These are phyloP conservation scores for Cantharis flavilabris DNA, from an alignment of 2,888 invertebrate species.

Conservation along the genomic window DNA sequence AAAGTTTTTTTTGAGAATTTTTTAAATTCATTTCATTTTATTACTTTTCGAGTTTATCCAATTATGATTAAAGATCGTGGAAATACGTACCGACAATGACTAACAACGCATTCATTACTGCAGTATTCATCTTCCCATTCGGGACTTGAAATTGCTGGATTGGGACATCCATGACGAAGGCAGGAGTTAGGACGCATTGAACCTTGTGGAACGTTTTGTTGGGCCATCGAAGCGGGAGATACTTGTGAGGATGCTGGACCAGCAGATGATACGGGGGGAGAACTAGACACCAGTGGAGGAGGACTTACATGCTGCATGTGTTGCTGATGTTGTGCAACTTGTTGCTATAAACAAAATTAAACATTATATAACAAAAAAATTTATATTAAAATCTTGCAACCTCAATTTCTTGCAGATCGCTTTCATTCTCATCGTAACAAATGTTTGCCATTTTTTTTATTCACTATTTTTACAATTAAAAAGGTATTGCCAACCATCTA, in stretches of 20 bases:
- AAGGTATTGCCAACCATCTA: too few species aligned
- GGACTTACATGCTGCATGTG: slow-evolving; percentile 55
- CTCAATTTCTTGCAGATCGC: not conserved
- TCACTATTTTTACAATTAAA: not conserved
- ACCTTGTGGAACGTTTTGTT: slow-evolving; percentile 52
- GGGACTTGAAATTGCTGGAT: slow-evolving; percentile 86
- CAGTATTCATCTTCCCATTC: slow-evolving; percentile 98
- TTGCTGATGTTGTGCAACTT: slow-evolving; percentile 51
- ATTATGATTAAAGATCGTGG: not conserved
- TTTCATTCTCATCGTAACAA: not conserved
- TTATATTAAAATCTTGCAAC: not conserved
- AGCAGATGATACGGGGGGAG: slow-evolving; percentile 61
- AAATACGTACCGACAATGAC: slow-evolving; percentile 80
- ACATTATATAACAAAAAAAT: not conserved
- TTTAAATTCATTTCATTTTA: not conserved
- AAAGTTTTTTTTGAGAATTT: not conserved
- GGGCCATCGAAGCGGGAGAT: slow-evolving; percentile 58
- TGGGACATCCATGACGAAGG: slow-evolving; percentile 88
- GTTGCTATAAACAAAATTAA: slow-evolving; percentile 31
- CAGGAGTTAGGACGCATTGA: slow-evolving; percentile 63
- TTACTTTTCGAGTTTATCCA: not conserved
- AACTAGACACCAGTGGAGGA: slow-evolving; percentile 59
- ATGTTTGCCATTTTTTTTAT: not conserved
- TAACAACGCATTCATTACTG: slow-evolving; percentile 95
- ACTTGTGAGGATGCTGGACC: slow-evolving; percentile 54